Evolutionary conservation across 2,113 vertebrate species (phyloP).

Genomic region (Myotis yumanensis): DNA sequence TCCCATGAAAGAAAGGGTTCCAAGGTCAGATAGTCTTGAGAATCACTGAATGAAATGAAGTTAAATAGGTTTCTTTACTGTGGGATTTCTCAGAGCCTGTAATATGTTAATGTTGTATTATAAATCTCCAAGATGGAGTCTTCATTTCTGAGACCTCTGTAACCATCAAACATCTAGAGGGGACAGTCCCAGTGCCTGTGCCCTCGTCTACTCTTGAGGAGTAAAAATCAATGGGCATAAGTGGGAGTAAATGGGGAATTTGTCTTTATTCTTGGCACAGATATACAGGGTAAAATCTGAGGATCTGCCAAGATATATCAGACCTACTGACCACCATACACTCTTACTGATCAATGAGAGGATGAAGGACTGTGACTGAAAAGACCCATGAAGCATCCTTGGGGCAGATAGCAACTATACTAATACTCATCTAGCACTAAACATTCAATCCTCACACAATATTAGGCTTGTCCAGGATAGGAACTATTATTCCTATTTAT

Average conservation of each 20-base stretch:
- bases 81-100: not conserved
- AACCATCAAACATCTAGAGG: not conserved
- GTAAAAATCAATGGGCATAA: not conserved
- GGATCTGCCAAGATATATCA: not conserved
- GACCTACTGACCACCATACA: not conserved
- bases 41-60: not conserved
- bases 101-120: not conserved
- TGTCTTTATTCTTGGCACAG: not conserved
- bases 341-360: not conserved
- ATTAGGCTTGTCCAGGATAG: not conserved
- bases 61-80: not conserved
- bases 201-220: not conserved
- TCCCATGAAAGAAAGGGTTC: not conserved
- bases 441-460: not conserved
- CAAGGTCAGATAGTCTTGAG: slow-evolving; percentile 5
- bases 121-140: not conserved
- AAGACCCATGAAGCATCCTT: not conserved
- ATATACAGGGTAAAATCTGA: not conserved
- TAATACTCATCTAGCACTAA: not conserved
- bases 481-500: not conserved
- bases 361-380: not conserved
- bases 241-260: not conserved
- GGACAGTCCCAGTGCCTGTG: not conserved
- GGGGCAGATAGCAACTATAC: not conserved
- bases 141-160: slow-evolving; percentile 12